Percentiles rank a stretch among this genome's conserved stretches.
Evolutionary conservation across 2,797 vertebrate genomes (phyloP).

Genomic region (Pseudomugil tenellus): DNA sequence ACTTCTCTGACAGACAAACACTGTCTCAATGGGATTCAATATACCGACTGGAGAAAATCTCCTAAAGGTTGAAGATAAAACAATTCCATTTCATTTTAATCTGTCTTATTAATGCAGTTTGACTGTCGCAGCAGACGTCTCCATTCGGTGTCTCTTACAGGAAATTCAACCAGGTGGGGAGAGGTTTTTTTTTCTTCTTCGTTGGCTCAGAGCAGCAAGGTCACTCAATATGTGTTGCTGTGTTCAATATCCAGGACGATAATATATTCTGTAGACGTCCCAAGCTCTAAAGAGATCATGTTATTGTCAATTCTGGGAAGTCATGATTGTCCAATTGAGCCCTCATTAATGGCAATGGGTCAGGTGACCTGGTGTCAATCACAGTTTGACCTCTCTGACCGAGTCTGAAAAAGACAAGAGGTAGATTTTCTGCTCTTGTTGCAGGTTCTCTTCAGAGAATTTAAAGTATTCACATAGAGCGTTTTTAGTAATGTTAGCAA

Average conservation of each 20-base stretch:
- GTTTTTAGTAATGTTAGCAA: neutral
- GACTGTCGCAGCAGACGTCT: conserved; percentile 48
- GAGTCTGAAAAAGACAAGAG: conserved; percentile 28
- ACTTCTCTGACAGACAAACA: conserved; percentile 56
- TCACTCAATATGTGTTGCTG: conserved; percentile 50
- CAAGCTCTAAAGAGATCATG: conserved; percentile 37
- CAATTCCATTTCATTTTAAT: conserved; percentile 42
- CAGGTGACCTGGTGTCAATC: conserved; percentile 59
- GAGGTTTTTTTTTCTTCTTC: conserved; percentile 30
- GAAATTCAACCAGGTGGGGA: conserved; percentile 67
- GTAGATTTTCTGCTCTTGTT: conserved; percentile 49
- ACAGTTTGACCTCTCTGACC: conserved; percentile 61
- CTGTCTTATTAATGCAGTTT: conserved; percentile 57
- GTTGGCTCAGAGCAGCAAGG: conserved; percentile 30
- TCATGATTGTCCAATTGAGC: conserved; percentile 58
- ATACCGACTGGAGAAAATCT: conserved; percentile 22
- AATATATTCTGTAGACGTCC: conserved; percentile 43
- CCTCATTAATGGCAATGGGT: conserved; percentile 60
- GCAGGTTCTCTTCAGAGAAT: conserved; percentile 1
- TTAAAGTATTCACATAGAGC: neutral
- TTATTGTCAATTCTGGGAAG: conserved; percentile 37
- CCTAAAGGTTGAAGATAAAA: conserved; percentile 17
- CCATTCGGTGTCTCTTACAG: conserved; percentile 7
- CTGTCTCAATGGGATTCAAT: conserved; percentile 41
- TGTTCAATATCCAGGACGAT: conserved; percentile 21